These are phyloP conservation scores for Capromys pilorides DNA, from an alignment of 2,797 vertebrate species.

Conservation along the genomic window DNA sequence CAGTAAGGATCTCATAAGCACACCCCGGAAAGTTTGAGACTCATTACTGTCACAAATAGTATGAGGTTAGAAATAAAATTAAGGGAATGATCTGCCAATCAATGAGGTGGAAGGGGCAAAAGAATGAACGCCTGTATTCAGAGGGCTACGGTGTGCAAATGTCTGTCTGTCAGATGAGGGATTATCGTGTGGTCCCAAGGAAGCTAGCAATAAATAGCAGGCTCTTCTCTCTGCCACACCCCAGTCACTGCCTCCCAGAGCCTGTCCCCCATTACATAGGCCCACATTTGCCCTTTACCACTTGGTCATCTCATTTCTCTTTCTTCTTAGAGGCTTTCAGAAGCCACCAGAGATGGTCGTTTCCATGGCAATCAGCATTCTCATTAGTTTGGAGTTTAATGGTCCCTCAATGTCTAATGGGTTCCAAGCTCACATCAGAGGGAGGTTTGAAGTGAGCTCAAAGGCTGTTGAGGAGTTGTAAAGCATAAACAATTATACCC, in stretches of 20 bases:
- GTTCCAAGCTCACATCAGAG: constrained; percentile 32
- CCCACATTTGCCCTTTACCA: neutral
- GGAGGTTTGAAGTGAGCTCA: constrained; percentile 37
- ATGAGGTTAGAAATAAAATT: neutral
- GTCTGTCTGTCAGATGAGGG: neutral
- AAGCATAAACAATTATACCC: constrained; percentile 16
- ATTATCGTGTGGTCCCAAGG: neutral
- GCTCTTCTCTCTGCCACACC: neutral
- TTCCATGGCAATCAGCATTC: constrained; percentile 49
- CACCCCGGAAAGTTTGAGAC: neutral
- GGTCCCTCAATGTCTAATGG: neutral
- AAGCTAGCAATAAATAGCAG: neutral
- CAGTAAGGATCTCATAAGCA: neutral
- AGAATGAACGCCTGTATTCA: neutral
- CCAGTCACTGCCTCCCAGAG: neutral
- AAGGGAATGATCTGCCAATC: neutral
- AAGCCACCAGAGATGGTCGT: constrained; percentile 13
- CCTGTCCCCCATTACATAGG: neutral
- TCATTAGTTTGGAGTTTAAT: constrained; percentile 42
- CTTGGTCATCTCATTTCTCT: neutral
- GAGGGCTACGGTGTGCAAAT: neutral
- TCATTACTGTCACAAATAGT: neutral
- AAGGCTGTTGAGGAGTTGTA: constrained; percentile 43
- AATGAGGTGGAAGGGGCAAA: neutral
- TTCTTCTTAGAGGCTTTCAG: constrained; percentile 28